These are phyloP conservation scores for Dryocosmus kuriphilus DNA, from an alignment of 2,888 invertebrate genomes.

Conservation along the genomic window DNA sequence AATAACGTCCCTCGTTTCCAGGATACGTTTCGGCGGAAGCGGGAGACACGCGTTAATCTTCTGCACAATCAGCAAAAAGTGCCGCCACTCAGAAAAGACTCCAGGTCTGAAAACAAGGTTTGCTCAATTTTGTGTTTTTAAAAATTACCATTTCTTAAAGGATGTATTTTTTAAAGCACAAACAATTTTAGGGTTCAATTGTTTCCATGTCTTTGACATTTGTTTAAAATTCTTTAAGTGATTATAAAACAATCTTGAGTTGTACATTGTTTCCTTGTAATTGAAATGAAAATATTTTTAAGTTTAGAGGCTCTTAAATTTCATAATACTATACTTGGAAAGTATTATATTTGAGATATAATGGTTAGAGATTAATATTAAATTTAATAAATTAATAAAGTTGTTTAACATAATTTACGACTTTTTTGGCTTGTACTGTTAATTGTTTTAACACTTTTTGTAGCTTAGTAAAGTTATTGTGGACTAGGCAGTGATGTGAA, in stretches of 20 bases:
- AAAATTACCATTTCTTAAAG: background rate
- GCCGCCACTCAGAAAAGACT: background rate
- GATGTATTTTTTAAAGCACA: background rate
- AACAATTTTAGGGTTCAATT: background rate
- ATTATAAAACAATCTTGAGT: background rate
- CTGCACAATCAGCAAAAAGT: background rate
- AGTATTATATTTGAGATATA: no score
- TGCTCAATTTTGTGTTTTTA: background rate
- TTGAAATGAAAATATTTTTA: no score
- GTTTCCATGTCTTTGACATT: background rate
- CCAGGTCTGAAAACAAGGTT: background rate
- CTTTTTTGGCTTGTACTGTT: background rate
- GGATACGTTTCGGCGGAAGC: slow-evolving; percentile 31
- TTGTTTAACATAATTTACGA: background rate
- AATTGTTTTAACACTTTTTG: background rate
- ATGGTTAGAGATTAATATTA: no score
- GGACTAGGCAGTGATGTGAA: slow-evolving; percentile 35
- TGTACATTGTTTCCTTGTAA: no score
- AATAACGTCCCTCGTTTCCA: slow-evolving; percentile 43
- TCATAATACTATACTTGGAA: no score
- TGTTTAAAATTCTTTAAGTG: background rate
- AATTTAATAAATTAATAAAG: no score
- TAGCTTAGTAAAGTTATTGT: slow-evolving; percentile 31
- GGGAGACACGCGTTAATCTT: slow-evolving; percentile 20
- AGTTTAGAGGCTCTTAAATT: no score